phyloP scores from a whole-genome alignment of 2,888 invertebrate species.

The Megastigmus dorsalis region DNA sequence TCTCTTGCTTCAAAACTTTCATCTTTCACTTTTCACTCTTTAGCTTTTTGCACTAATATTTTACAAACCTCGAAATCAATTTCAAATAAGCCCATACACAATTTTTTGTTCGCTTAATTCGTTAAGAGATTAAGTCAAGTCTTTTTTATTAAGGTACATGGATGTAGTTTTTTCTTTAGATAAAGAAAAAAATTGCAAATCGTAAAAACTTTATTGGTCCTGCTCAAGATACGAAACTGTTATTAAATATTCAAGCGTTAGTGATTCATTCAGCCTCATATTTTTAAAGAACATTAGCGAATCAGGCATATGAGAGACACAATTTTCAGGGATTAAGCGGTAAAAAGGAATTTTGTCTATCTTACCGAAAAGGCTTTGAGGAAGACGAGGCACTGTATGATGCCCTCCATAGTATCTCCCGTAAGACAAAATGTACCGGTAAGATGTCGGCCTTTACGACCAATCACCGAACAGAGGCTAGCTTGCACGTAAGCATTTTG shows the following conservation, averaged over 20 bases:
- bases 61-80: too few relatives aligned
- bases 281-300: constrained; percentile 23
- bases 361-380: constrained; percentile 95
- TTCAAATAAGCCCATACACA: too few relatives aligned
- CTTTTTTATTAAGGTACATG: too few relatives aligned
- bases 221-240: constrained; percentile 3
- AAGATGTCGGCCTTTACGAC: constrained; percentile 87
- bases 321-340: constrained; percentile 29
- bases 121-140: too few relatives aligned
- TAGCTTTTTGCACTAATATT: neutral
- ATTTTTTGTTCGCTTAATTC: too few relatives aligned
- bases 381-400: constrained; percentile 94
- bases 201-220: constrained; percentile 24
- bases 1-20: neutral
- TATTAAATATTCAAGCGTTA: neutral
- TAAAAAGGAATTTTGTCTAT: constrained; percentile 38
- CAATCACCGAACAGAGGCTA: constrained; percentile 78
- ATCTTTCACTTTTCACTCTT: constrained; percentile 18
- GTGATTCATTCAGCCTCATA: constrained; percentile 32
- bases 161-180: neutral
- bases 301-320: constrained; percentile 14
- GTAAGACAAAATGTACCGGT: constrained; percentile 92
- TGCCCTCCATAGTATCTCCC: constrained; percentile 94
- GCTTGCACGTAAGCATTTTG: constrained; percentile 82
- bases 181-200: neutral